Evolutionary conservation across 2,888 invertebrate genomes (phyloP), one percentile per base, ranked within the genome.

Genomic region (Xiphydria camelus): DNA sequence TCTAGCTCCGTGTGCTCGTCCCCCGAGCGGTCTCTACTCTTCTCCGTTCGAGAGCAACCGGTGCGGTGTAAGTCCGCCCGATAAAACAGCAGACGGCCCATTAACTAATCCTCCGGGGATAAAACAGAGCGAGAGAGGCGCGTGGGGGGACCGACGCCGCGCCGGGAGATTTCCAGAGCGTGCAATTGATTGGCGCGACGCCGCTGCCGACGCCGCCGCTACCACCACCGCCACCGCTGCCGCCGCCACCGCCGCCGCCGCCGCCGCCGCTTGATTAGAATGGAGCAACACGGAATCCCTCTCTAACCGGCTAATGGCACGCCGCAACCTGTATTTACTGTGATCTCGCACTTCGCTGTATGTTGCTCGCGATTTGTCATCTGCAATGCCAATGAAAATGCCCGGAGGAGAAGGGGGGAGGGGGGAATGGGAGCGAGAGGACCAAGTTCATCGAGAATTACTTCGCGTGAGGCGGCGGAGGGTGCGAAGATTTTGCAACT

Each of bases 201-300:
- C 31, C 38, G 32, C n/a, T n/a, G n/a, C 18, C 29, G 43, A 54
- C 60, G 61, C 49, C 57, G 53, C 39, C 53, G 55, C 29, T 32
- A 15, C 22, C 17, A 45, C 57, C 60, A 49, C 36, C 53, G 58
- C 31, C 14, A 35, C 55, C 53, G 59, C 57, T n/a, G 56, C 47
- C 60, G 49, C 36, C 53, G 58, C 31, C 14, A 35, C 55, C 53
- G 59, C 57, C 62, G 61, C 59, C 59, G 62, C 60, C 56, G 60
- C 53, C 58, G 59, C 57, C 59, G 59, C 59, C 42, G 57, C 58
- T 73, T 71, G 73, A 73, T 73, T 73, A 73, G 72, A 73, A 73
- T 73, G 68, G 66, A 63, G 68, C 68, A 72, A 74, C 73, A 74
- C 66, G 73, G 59, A 74, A 72, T 73, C 67, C 71, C 73, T 73